phyloP scores from a whole-genome alignment of 2,888 invertebrate genomes.

The Coleophora flavipennella region DNA sequence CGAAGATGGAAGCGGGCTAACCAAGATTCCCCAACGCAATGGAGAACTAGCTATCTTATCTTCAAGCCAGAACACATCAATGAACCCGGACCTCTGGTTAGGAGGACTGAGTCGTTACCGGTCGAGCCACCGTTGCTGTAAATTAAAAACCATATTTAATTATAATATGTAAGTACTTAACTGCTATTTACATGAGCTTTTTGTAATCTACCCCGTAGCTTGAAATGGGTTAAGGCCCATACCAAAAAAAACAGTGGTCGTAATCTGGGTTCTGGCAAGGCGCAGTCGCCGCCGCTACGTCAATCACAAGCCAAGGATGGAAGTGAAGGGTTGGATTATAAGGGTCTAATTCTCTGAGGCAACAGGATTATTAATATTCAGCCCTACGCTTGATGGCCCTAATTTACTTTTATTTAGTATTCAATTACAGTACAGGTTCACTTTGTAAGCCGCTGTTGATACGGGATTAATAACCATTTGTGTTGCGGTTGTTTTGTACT shows the following conservation, averaged over 20 bases:
- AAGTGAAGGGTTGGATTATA: conserved; percentile 66
- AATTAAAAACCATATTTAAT: too few species aligned
- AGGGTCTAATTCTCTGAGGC: conserved; percentile 55
- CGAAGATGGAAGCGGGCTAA: too few species aligned
- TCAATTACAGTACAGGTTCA: conserved; percentile 41
- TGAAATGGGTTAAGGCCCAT: too few species aligned
- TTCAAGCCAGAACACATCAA: too few species aligned
- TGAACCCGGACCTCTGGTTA: too few species aligned
- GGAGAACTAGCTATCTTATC: too few species aligned
- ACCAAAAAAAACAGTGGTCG: conserved; percentile 26
- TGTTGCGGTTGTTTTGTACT: neutral
- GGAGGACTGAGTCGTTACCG: too few species aligned
- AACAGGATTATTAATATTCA: conserved; percentile 60
- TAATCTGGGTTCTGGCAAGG: conserved; percentile 35
- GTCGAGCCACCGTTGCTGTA: too few species aligned
- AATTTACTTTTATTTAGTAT: conserved; percentile 53
- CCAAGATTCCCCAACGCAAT: too few species aligned
- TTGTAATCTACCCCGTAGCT: too few species aligned
- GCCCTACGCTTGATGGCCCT: conserved; percentile 43
- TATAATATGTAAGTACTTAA: too few species aligned
- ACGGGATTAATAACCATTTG: conserved; percentile 1
- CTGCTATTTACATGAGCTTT: too few species aligned
- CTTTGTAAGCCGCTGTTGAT: conserved; percentile 21
- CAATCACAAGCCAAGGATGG: conserved; percentile 57
- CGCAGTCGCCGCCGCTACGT: conserved; percentile 41